A percentile compares a stretch with the other conserved stretches of the same genome.
Evolutionary conservation across 92 coral and sea anemone genomes (phyloP).

Genomic region (Paragorgia papillata): DNA sequence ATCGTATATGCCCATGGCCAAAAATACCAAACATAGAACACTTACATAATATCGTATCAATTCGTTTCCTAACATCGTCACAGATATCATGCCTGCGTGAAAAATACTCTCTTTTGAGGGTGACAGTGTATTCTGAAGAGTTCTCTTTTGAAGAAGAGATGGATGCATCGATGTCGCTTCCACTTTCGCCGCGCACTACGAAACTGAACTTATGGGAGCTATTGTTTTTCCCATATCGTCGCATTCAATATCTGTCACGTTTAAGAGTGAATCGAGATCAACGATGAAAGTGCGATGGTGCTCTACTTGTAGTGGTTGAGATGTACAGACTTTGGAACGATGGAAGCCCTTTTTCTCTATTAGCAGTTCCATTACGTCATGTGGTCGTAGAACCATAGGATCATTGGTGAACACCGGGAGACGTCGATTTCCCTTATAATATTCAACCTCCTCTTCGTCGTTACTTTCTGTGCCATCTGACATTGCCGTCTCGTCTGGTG

Average conservation of each 20-base stretch:
- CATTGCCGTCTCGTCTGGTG: no score
- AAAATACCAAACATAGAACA: background rate
- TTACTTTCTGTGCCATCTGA: no score
- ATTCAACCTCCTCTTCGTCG: no score
- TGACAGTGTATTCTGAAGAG: constrained; percentile 33
- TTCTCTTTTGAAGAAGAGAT: constrained; percentile 29
- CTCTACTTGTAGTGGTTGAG: constrained; percentile 56
- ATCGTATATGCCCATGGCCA: background rate
- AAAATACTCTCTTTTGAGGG: constrained; percentile 58
- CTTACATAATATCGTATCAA: constrained; percentile 42
- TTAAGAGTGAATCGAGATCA: constrained; percentile 45
- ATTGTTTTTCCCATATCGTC: constrained; percentile 63
- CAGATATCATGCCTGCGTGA: constrained; percentile 42
- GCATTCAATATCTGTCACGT: constrained; percentile 57
- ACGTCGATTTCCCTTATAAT: no score
- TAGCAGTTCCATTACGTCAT: constrained; percentile 18
- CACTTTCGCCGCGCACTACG: constrained; percentile 43
- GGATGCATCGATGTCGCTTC: constrained; percentile 18
- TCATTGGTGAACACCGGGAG: constrained; percentile 11
- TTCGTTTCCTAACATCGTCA: constrained; percentile 57
- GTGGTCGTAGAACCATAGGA: background rate
- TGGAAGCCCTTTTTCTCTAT: constrained; percentile 37
- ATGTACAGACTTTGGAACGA: constrained; percentile 46
- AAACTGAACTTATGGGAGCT: constrained; percentile 52
- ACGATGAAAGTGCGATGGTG: constrained; percentile 60